These are phyloP conservation scores for Neosilurus mollespiculum DNA, from an alignment of 2,797 vertebrate genomes.

Conservation along the genomic window DNA sequence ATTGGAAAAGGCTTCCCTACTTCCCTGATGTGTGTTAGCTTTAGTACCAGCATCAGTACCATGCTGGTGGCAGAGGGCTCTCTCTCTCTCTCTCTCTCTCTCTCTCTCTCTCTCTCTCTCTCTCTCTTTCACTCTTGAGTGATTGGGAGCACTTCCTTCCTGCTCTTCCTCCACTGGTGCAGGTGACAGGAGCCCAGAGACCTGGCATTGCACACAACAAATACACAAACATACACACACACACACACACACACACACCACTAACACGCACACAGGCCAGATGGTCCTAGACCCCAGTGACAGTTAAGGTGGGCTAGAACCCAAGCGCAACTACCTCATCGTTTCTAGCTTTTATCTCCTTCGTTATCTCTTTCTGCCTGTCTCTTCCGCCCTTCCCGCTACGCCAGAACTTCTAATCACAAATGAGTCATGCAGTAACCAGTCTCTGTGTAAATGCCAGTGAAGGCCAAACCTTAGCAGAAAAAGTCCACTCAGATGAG, in stretches of 20 bases:
- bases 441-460: conserved; percentile 46
- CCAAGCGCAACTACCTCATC: conserved; percentile 48
- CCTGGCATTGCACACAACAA: conserved; percentile 54
- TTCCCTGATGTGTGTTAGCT: not conserved
- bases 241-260: conserved; percentile 36
- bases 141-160: conserved; percentile 58
- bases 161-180: conserved; percentile 60
- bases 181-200: conserved; percentile 62
- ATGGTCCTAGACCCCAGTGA: conserved; percentile 61
- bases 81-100: not conserved
- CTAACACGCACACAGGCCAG: conserved; percentile 53
- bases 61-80: not conserved
- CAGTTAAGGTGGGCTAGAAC: conserved; percentile 60
- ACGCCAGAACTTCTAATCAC: conserved; percentile 42
- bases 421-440: conserved; percentile 47
- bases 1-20: not conserved
- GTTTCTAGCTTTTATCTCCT: conserved; percentile 35
- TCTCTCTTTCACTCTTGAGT: conserved; percentile 45
- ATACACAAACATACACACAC: conserved; percentile 37
- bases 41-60: not conserved
- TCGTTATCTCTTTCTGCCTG: conserved; percentile 18
- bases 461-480: conserved; percentile 18
- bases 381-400: conserved; percentile 1
- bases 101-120: conserved; percentile 23
- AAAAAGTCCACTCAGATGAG: conserved; percentile 14